Percentiles rank a stretch among this genome's conserved stretches.
phyloP scores from a whole-genome alignment of 1,140 invertebrate species.

The Drosophila navojoa region DNA sequence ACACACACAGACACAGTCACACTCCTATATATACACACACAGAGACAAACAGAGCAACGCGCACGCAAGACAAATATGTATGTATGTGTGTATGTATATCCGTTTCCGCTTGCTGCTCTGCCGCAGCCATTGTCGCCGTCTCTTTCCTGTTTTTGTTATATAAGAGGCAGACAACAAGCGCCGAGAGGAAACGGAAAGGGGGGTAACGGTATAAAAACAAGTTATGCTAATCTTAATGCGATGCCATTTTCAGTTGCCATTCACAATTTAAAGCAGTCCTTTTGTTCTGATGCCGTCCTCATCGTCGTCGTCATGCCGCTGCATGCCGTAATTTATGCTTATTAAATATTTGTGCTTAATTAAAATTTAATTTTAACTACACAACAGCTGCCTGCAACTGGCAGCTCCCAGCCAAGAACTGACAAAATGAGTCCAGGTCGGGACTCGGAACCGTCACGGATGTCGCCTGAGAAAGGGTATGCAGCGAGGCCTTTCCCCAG shows the following conservation, averaged over 20 bases:
- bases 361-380: constrained; percentile 62
- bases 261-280: constrained; percentile 52
- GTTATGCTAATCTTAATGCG: constrained; percentile 74
- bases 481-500: not conserved
- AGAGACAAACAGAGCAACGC: constrained; percentile 5
- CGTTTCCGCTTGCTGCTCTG: constrained; percentile 62
- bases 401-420: not conserved
- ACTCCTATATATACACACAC: not conserved
- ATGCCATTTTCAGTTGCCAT: constrained; percentile 44
- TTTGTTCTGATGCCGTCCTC: constrained; percentile 42
- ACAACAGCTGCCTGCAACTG: constrained; percentile 19
- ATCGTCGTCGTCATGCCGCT: constrained; percentile 12
- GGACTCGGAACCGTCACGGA: not conserved
- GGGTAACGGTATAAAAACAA: constrained; percentile 50
- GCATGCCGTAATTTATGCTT: constrained; percentile 57
- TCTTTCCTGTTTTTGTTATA: constrained; percentile 31
- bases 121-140: constrained; percentile 31
- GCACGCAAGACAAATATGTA: constrained; percentile 33
- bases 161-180: constrained; percentile 27
- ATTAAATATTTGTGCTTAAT: constrained; percentile 74
- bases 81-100: constrained; percentile 43
- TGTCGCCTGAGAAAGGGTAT: not conserved
- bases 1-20: constrained; percentile 22
- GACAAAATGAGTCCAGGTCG: constrained; percentile 18
- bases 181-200: not conserved